Base-by-base conservation (phyloP, 2,113 vertebrate genomes). In the Zosterops japonicus region DNA sequence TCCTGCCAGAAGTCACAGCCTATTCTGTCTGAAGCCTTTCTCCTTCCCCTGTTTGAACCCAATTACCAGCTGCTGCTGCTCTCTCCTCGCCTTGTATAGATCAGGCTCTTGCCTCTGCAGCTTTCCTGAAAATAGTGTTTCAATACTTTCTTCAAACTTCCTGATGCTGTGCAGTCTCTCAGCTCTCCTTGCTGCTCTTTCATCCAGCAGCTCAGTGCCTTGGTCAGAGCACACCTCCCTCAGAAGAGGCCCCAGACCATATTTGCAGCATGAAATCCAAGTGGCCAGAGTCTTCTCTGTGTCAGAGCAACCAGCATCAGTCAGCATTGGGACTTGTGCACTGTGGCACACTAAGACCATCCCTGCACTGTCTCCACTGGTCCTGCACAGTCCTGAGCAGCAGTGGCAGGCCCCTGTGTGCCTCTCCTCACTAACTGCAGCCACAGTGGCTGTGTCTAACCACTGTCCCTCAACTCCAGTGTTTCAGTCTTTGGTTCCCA, bases 271-370 rank as follows among this genome's bases (percentile, higher is more conserved):
- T 23, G 61, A 92, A 70, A 65, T 56, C 36, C 6, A 7, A 70
- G 23, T 3, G 24, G 23, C n/a, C 47, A 33, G 36, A 70, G 13
- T 23, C 11, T 35, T 33, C 24, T 22, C 22, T 52, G 25, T 60
- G 46, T 24, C 19, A 74, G 23, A 46, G 14, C 17, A 39, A 36
- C 24, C 24, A 28, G 15, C 36, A 33, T 25, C n/a, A 52, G 17
- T 21, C 56, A 79, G 15, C 27, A 22, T 8, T 27, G 11, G 13
- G 79, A 24, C 9, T 16, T 5, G 24, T 50, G 44, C 17, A 46
- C 28, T 52, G 18, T 12, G 6, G 52, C 16, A 14, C 0, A 0
- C 14, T 68, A 28, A 76, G 36, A n/a, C 15, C 27, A 22, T 23
- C n/a, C 7, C 68, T 56, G 61, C 41, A 31, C 18, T 16, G 12